Evolutionary conservation across 2,113 vertebrate species (phyloP).

Genomic region (Triplophysa siluroides): DNA sequence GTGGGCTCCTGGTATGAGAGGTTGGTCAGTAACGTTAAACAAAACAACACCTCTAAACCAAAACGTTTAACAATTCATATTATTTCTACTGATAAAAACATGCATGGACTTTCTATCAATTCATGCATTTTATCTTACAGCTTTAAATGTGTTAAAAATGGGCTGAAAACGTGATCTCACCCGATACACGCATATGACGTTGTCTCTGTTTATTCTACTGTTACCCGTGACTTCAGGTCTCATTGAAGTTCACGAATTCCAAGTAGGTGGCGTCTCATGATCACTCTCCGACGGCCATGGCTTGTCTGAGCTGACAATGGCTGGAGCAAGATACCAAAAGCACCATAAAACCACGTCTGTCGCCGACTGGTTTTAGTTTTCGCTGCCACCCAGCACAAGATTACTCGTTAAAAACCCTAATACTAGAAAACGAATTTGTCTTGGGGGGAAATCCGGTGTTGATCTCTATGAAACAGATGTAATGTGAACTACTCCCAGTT

Average conservation of each 20-base stretch:
- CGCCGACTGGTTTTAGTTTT: conserved; percentile 79
- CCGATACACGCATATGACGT: conserved; percentile 22
- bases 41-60: neutral
- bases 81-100: neutral
- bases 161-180: conserved; percentile 43
- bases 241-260: conserved; percentile 62
- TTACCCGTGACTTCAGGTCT: conserved; percentile 58
- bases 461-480: neutral
- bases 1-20: neutral
- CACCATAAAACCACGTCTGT: conserved; percentile 83
- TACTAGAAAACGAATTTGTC: conserved; percentile 11
- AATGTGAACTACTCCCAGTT: neutral
- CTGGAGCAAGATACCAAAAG: conserved; percentile 83
- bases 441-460: neutral
- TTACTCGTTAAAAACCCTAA: conserved; percentile 75
- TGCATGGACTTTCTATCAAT: neutral
- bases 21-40: neutral
- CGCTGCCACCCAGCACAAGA: conserved; percentile 79
- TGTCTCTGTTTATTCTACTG: conserved; percentile 50
- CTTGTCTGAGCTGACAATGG: conserved; percentile 76
- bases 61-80: neutral
- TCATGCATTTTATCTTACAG: neutral
- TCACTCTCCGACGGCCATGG: conserved; percentile 60
- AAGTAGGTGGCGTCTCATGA: conserved; percentile 73
- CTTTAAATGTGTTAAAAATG: neutral